Base-by-base conservation (phyloP, 2,797 vertebrate genomes). In the Staurois parvus region DNA sequence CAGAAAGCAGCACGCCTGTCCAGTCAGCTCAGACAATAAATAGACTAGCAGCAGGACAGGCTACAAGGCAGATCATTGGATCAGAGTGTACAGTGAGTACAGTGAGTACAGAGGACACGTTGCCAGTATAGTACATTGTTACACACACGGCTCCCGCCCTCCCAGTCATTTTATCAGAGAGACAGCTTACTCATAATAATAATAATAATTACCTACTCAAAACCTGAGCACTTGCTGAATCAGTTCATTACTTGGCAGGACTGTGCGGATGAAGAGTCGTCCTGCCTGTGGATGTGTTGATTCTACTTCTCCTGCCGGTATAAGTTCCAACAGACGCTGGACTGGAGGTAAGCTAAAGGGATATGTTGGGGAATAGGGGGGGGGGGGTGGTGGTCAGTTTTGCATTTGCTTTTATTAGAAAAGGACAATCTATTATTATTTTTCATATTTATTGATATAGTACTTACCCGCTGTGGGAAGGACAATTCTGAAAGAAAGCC, bases 121-220 rank as follows among this genome's bases (percentile, higher is more conserved):
- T 81, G 79, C 66, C 52, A 66, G 28, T 69, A 4, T 37, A 26
- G 28, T 40, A 40, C 26, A 40, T 8, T 7, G 45, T 42, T 42
- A 72, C 70, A 72, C 70, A 72, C 48, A 13, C 48, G 4, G 48
- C 48, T 52, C 48, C 24, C 79, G 32, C 79, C 79, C 79, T 81
- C 48, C 26, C 10, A 52, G 29, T 69, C 70, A 10, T 56, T 70
- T 80, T 70, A 72, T 70, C 78, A 34, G 13, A 21, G 2, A 40
- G 11, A 26, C 28, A 2, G 68, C 70, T 81, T 72, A 81, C 66
- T 81, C 68, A 81, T 81, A 72, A 81, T 81, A 72, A 81, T 81
- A 81, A 81, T 62, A 72, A 72, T 72, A 81, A 72, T 81, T 59
- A 59, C 21, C 26, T 17, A 3, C n/a, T 17, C 29, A 62, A 40